A percentile compares a stretch with the other conserved stretches of the same genome.
Conservation (phyloP, 1,140 invertebrate species). For the Tenebrio molitor region DNA sequence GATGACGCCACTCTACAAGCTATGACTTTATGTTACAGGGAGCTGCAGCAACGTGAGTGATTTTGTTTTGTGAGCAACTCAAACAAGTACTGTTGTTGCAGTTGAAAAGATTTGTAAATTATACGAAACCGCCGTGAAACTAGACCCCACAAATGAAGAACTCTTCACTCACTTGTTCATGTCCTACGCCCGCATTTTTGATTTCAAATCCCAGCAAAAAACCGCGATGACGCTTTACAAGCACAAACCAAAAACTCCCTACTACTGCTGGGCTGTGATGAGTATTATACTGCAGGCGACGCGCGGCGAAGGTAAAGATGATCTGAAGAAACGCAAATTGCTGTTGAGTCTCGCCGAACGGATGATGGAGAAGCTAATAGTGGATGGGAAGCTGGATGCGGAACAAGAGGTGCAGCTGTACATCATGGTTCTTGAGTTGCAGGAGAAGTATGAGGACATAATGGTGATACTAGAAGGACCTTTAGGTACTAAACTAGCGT, state of each 20-base stretch:
- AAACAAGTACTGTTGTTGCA: constrained; percentile 64
- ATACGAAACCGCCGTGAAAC: constrained; percentile 90
- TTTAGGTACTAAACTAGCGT: constrained; percentile 75
- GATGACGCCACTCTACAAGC: constrained; percentile 96
- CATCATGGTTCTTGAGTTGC: constrained; percentile 90
- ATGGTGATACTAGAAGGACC: constrained; percentile 84
- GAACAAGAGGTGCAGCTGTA: constrained; percentile 95
- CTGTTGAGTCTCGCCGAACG: constrained; percentile 87
- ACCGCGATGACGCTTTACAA: constrained; percentile 92
- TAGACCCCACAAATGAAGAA: constrained; percentile 91
- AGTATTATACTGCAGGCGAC: constrained; percentile 92
- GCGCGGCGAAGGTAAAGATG: constrained; percentile 65
- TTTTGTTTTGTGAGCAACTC: not conserved
- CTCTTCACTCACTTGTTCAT: constrained; percentile 94
- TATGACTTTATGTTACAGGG: constrained; percentile 95
- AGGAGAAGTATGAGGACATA: constrained; percentile 86
- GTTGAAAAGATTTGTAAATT: constrained; percentile 90
- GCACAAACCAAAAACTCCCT: constrained; percentile 93
- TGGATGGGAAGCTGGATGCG: constrained; percentile 91
- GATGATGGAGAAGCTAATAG: constrained; percentile 89
- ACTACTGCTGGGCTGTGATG: constrained; percentile 98
- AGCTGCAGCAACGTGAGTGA: constrained; percentile 87
- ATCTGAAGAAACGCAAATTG: constrained; percentile 73
- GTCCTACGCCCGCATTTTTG: constrained; percentile 91
- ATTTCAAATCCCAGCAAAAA: constrained; percentile 93